Evolutionary conservation across 2,113 vertebrate genomes (phyloP).

Genomic region (Ovibos moschatus): DNA sequence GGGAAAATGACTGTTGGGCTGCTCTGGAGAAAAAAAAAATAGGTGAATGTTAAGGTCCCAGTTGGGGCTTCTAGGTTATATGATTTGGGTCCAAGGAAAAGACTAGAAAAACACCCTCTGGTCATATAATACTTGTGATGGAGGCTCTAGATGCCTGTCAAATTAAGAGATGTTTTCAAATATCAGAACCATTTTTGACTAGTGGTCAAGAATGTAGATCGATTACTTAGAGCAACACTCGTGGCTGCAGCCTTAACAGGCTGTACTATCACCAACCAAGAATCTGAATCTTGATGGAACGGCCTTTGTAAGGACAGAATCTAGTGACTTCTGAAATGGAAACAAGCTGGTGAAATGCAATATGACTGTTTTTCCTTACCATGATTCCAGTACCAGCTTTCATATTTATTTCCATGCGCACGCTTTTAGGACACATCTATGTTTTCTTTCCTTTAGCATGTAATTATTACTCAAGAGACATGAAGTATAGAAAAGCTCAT

Average conservation of each 20-base stretch:
- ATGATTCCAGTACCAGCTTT: conserved; percentile 32
- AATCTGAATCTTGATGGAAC: conserved; percentile 29
- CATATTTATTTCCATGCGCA: background rate
- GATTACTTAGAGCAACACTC: conserved; percentile 55
- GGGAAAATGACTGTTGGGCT: background rate
- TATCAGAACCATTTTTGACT: conserved; percentile 59
- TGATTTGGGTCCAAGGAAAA: conserved; percentile 53
- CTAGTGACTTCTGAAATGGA: conserved; percentile 30
- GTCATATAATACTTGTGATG: conserved; percentile 56
- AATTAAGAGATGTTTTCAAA: conserved; percentile 65
- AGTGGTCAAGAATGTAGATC: conserved; percentile 56
- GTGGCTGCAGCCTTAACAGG: conserved; percentile 21
- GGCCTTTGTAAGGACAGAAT: conserved; percentile 27
- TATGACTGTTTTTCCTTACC: conserved; percentile 40
- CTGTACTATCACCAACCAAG: conserved; percentile 2
- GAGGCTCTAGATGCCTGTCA: conserved; percentile 46
- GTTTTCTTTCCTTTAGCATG: conserved; percentile 16
- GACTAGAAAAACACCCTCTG: conserved; percentile 49
- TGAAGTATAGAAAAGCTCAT: background rate
- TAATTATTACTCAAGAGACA: background rate
- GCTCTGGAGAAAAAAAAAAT: conserved; percentile 23
- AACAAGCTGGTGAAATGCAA: conserved; percentile 37
- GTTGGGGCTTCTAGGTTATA: background rate
- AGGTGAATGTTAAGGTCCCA: conserved; percentile 3
- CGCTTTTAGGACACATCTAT: background rate